Conservation (phyloP, 1,140 invertebrate genomes). For the Ooceraea biroi region DNA sequence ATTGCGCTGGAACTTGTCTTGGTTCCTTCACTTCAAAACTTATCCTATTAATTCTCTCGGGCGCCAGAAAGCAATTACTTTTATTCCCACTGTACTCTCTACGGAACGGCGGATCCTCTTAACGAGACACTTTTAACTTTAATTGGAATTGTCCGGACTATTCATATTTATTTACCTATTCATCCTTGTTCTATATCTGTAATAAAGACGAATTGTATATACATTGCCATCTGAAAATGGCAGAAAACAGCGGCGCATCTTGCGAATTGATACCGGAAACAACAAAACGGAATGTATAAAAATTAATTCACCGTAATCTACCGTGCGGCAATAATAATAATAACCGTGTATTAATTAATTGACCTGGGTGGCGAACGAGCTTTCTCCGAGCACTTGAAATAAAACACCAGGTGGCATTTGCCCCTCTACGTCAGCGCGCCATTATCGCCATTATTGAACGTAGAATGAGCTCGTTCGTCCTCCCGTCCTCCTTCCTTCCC, state of each 20-base stretch:
- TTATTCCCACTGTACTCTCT: conserved; percentile 10
- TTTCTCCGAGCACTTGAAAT: background rate
- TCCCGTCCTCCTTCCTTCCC: no score
- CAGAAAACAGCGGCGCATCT: no score
- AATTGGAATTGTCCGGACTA: conserved; percentile 33
- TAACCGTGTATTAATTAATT: conserved; percentile 1
- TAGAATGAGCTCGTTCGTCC: conserved; percentile 1
- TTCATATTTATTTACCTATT: conserved; percentile 25
- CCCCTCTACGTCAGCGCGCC: background rate
- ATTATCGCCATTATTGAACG: background rate
- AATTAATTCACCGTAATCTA: background rate
- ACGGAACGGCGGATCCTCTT: background rate
- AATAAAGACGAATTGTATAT: no score
- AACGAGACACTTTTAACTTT: conserved; percentile 38
- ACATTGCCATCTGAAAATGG: no score
- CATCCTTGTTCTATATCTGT: no score
- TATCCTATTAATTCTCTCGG: conserved; percentile 45
- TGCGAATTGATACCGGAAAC: background rate
- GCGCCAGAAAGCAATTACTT: conserved; percentile 44
- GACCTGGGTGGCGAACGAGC: background rate
- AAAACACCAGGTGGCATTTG: background rate
- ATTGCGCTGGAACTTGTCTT: conserved; percentile 20
- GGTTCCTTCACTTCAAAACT: conserved; percentile 33
- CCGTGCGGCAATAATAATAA: background rate
- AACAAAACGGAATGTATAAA: background rate